phyloP scores from a whole-genome alignment of 2,113 vertebrate genomes.

The Acrocephalus kingi region DNA sequence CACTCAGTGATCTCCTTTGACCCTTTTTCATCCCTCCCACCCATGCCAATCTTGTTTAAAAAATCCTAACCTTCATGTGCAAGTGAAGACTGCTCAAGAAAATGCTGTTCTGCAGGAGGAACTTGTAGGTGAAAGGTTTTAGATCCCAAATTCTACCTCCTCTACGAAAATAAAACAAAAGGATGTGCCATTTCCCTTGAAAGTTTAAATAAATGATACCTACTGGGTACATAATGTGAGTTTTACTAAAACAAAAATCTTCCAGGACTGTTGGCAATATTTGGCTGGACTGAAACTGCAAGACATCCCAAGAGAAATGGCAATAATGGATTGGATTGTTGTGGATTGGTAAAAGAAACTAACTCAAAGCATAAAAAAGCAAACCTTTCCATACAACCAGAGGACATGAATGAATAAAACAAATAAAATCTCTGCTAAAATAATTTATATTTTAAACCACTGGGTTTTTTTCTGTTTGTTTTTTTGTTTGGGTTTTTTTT shows the following conservation, averaged over 20 bases:
- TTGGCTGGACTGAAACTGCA: slow-evolving; percentile 41
- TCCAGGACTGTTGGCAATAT: slow-evolving; percentile 16
- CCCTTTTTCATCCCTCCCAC: not conserved
- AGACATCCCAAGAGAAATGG: slow-evolving; percentile 2
- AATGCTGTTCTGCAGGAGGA: not conserved
- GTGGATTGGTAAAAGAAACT: not conserved
- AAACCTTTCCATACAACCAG: not conserved
- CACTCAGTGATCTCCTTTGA: not conserved
- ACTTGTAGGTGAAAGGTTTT: slow-evolving; percentile 20
- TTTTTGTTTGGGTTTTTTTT: not conserved
- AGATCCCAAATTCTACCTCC: slow-evolving; percentile 26
- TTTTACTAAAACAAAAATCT: slow-evolving; percentile 45
- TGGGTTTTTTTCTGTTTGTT: not conserved
- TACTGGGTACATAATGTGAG: slow-evolving; percentile 6
- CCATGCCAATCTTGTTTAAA: not conserved
- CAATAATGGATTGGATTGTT: not conserved
- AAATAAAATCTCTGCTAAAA: slow-evolving; percentile 10
- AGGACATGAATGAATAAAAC: slow-evolving; percentile 20
- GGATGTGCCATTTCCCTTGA: slow-evolving; percentile 14
- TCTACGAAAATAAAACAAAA: slow-evolving; percentile 51
- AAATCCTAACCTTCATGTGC: not conserved
- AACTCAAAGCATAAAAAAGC: slow-evolving; percentile 11
- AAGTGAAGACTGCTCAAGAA: not conserved
- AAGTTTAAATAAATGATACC: slow-evolving; percentile 32
- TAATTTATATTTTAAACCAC: not conserved